Evolutionary conservation across 2,113 vertebrate genomes (phyloP).

Genomic region (Dascyllus trimaculatus): DNA sequence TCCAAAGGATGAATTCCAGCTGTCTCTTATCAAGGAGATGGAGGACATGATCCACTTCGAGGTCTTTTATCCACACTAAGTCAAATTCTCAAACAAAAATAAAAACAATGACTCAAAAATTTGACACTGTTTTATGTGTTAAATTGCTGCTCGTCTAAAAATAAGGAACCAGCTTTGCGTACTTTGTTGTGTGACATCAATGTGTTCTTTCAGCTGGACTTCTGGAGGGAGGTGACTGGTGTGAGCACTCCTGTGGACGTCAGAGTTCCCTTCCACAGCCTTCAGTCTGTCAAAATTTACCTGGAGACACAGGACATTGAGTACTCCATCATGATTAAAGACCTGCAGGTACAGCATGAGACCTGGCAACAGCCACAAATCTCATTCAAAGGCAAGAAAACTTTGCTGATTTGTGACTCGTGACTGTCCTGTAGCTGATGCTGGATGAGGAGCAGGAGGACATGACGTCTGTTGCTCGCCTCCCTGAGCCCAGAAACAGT

Average conservation of each 20-base stretch:
- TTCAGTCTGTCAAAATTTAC: conserved; percentile 84
- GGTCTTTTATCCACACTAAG: conserved; percentile 72
- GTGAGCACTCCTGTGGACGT: conserved; percentile 83
- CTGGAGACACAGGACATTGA: conserved; percentile 83
- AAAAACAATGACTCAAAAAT: neutral
- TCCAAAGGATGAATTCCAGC: conserved; percentile 81
- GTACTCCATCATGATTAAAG: conserved; percentile 88
- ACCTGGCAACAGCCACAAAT: too few species aligned
- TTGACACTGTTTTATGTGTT: neutral
- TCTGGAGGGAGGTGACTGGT: conserved; percentile 86
- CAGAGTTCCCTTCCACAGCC: conserved; percentile 83
- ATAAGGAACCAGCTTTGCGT: neutral
- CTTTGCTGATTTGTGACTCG: neutral
- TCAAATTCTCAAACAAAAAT: neutral
- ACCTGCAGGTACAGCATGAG: conserved; percentile 88
- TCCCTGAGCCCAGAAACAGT: conserved; percentile 75
- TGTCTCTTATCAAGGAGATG: conserved; percentile 83
- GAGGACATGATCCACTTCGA: conserved; percentile 77
- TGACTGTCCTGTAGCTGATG: conserved; percentile 74
- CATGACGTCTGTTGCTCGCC: conserved; percentile 78
- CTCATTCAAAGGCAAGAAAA: neutral
- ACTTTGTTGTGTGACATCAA: neutral
- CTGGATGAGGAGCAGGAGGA: conserved; percentile 86
- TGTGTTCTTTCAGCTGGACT: conserved; percentile 86
- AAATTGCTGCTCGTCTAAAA: neutral